Evolutionary conservation across 2,113 vertebrate genomes (phyloP), one percentile per base, ranked within the genome.

Genomic region (Leptocoma aspasia): DNA sequence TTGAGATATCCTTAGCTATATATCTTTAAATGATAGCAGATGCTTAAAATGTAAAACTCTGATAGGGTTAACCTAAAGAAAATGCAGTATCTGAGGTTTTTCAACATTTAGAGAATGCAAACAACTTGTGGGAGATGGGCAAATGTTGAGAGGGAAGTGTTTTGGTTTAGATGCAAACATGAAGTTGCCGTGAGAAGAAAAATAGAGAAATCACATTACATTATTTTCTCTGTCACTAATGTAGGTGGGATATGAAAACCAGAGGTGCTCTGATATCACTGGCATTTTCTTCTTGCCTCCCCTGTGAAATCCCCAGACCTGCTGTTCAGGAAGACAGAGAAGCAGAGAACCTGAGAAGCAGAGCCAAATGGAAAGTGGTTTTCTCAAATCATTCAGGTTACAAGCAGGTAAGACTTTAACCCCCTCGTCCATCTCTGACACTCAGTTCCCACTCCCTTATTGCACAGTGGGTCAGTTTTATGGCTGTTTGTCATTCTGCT

Each of bases 401-500:
- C 11, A 44, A 77, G 41, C 27, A 76, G 59, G 37, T 54, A 60
- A 50, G 47, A 30, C 26, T 80, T 63, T 33, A n/a, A 41, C 10
- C 7, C 8, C 28, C 28, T 71, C 0, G 0, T n/a, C 22, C 52
- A 27, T 66, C 61, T 53, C 45, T 0, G 0, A 23, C 22, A 10
- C 42, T 78, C 21, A 1, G 2, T 44, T 77, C 42, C 41, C 26
- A 42, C 9, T 82, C 18, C 57, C 30, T 53, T 57, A 9, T 3
- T 68, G 21, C 20, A 7, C 39, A 54, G 5, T 3, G 18, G n/a
- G 21, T 39, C 61, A 26, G 8, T 59, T 69, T 86, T 54, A 35
- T 4, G 26, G 33, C 65, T 73, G 27, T 49, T 65, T 4, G 39
- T 44, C 27, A 31, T 17, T 49, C n/a, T 73, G 14, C 35, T 61